These are phyloP conservation scores for Typhlichthys eigenmanni DNA, from an alignment of 2,797 vertebrate species.

Conservation along the genomic window DNA sequence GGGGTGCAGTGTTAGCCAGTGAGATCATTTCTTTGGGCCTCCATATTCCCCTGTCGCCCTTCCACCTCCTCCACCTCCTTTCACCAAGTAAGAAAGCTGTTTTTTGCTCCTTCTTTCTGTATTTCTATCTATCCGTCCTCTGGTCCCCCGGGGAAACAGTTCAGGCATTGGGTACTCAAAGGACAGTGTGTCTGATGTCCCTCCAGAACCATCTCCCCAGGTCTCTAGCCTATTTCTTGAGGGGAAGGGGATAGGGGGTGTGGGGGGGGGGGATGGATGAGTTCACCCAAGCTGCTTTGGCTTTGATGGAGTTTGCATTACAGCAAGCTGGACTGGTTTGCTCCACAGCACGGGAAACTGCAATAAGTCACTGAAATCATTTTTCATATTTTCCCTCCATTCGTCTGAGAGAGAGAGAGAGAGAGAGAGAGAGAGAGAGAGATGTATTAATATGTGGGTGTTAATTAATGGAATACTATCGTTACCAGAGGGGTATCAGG, in stretches of 20 bases:
- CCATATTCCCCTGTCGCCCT: slow-evolving; percentile 48
- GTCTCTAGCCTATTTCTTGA: slow-evolving; percentile 45
- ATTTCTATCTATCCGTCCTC: not conserved
- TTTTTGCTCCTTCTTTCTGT: not conserved
- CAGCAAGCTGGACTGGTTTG: slow-evolving; percentile 28
- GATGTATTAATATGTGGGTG: slow-evolving; percentile 5
- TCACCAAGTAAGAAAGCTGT: not conserved
- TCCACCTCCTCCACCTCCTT: slow-evolving; percentile 11
- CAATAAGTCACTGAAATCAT: slow-evolving; percentile 50
- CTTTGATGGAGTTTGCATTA: slow-evolving; percentile 30
- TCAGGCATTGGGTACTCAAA: slow-evolving; percentile 3
- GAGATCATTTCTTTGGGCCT: slow-evolving; percentile 61
- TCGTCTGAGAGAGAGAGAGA: slow-evolving; percentile 12
- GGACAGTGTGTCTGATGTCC: slow-evolving; percentile 14
- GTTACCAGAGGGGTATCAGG: not conserved
- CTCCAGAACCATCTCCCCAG: slow-evolving; percentile 17
- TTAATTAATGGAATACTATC: not conserved
- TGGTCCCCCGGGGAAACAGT: slow-evolving; percentile 2
- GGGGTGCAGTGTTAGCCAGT: slow-evolving; percentile 44
- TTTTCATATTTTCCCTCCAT: slow-evolving; percentile 52
- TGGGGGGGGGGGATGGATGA: slow-evolving; percentile 21
- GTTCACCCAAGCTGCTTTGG: slow-evolving; percentile 47
- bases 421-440: slow-evolving; percentile 10
- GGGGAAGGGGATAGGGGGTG: not conserved
- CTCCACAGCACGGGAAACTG: slow-evolving; percentile 40